Base-by-base conservation (phyloP, 2,888 invertebrate genomes). In the Iselma pallidipennis region DNA sequence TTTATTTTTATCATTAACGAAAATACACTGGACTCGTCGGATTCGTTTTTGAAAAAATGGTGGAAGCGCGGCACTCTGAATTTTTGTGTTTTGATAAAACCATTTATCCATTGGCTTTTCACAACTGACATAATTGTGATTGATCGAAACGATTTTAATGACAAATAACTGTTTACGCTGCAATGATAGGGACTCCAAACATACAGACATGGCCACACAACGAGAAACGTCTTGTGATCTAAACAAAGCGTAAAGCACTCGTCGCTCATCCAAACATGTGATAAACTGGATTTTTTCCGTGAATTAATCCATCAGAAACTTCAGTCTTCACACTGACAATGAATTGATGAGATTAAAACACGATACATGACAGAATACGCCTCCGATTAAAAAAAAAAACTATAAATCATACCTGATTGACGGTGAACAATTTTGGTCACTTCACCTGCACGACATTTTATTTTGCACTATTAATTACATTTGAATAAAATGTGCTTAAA, bases 241-340 rank as follows among this genome's bases (percentile, higher is more conserved):
- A 78, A 78, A 78, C 78, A 78, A 77, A 74, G 71, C 74, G 76
- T 77, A 77, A 77, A 78, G 70, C 76, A 73, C 74, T 78, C 76
- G 76, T 75, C 78, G 73, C 74, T 71, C 63, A 55, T 66, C 70
- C 69, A 72, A 76, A 76, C 76, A 75, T 73, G 71, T 71, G 71
- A 72, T 73, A 70, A 68, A 73, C 67, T 66, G 56, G 57, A 62
- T 57, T 49, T 66, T 68, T 66, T 67, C 55, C 28, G 23, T 45
- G 28, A 55, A 61, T 64, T 61, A 57, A 60, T 50, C 37, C 53
- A 10, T 49, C 48, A 60, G 37, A 45, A 45, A 51, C n/a, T 51
- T 31, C 51, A 28, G 2, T 31, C 29, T 12, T 45, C 45, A 45
- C 45, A 45, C 16, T 37, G 37, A 37, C 37, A 37, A 37, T 37